A percentile compares a stretch with the other conserved stretches of the same genome.
phyloP scores from a whole-genome alignment of 2,888 invertebrate genomes.

The Microdon myrmicae region DNA sequence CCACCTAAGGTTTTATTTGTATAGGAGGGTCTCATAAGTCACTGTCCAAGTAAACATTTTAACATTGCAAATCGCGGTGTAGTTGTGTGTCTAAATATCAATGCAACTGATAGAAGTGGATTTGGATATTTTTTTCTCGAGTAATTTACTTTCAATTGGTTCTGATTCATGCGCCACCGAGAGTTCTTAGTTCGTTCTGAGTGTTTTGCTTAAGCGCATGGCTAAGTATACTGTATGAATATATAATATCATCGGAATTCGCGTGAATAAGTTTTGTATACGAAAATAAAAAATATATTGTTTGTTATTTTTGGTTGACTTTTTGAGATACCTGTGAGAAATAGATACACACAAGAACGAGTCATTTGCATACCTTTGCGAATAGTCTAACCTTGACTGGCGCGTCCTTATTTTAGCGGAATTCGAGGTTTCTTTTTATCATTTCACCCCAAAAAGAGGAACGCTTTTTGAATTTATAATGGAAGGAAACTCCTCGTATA shows the following conservation, averaged over 20 bases:
- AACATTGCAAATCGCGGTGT: constrained; percentile 26
- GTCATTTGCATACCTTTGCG: constrained; percentile 21
- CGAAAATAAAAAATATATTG: constrained; percentile 8
- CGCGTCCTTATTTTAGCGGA: constrained; percentile 10
- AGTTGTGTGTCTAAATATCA: constrained; percentile 5
- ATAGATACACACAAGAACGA: neutral
- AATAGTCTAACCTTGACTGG: constrained; percentile 37
- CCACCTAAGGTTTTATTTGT: constrained; percentile 37
- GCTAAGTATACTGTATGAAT: too few species aligned
- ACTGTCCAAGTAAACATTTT: constrained; percentile 5
- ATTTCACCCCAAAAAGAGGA: neutral
- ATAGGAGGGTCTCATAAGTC: constrained; percentile 13
- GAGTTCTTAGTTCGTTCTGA: constrained; percentile 31
- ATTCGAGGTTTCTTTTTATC: neutral
- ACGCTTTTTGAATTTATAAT: neutral
- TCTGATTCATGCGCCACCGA: constrained; percentile 32
- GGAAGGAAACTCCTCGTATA: too few species aligned
- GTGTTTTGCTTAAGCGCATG: constrained; percentile 32
- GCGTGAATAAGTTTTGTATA: too few species aligned
- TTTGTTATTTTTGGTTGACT: neutral
- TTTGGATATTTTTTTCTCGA: constrained; percentile 12
- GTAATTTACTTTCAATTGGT: constrained; percentile 2
- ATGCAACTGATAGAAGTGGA: constrained; percentile 43
- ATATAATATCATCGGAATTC: too few species aligned
- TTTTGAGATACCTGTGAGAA: constrained; percentile 1